Conservation (phyloP, 1,140 invertebrate genomes). For the Meloidogyne hapla region DNA sequence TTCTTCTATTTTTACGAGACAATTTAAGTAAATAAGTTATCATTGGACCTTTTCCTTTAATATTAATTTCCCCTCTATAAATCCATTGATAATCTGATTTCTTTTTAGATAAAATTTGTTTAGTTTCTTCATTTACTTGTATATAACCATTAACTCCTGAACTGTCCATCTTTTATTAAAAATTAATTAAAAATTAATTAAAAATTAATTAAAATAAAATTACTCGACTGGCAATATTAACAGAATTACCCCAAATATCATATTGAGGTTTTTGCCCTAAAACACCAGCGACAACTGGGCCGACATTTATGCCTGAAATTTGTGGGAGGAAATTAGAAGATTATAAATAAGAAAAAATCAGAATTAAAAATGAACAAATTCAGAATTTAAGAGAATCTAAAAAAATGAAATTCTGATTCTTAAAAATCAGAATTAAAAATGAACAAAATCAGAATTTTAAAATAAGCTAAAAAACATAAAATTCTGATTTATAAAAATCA, state of each 20-base stretch:
- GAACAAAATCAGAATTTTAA: neutral
- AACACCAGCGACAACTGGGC: constrained; percentile 90
- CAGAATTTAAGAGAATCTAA: neutral
- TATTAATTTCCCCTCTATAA: constrained; percentile 37
- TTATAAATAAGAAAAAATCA: neutral
- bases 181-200: neutral
- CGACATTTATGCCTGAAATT: constrained; percentile 80
- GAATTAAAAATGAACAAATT: neutral
- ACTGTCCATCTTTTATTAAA: constrained; percentile 29
- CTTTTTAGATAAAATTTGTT: constrained; percentile 27
- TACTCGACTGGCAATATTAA: constrained; percentile 94
- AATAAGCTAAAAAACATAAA: neutral
- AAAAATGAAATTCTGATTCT: neutral
- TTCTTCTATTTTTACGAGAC: neutral
- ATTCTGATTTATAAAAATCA: constrained; percentile 17
- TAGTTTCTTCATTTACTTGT: constrained; percentile 40
- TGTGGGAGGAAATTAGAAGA: constrained; percentile 18
- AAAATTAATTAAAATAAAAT: constrained; percentile 70
- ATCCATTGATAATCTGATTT: constrained; percentile 26
- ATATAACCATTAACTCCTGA: constrained; percentile 33
- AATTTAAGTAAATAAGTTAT: constrained; percentile 41
- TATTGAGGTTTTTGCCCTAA: constrained; percentile 95
- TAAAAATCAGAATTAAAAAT: constrained; percentile 1
- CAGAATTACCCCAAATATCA: constrained; percentile 96
- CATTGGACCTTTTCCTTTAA: constrained; percentile 40